These are phyloP conservation scores for Cabera pusaria DNA, from an alignment of 2,888 invertebrate genomes.

Conservation along the genomic window DNA sequence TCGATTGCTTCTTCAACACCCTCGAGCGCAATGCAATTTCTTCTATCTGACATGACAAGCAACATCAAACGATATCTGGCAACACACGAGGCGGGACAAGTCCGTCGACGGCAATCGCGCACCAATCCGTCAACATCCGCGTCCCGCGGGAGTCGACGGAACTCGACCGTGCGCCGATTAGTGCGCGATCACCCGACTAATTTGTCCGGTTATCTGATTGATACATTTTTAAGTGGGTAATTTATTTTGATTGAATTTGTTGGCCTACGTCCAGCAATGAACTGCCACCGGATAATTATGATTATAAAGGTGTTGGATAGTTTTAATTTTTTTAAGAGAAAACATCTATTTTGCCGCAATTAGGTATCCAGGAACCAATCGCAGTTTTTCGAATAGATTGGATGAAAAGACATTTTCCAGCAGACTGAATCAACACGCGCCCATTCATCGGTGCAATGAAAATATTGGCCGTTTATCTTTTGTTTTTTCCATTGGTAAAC, in stretches of 20 bases:
- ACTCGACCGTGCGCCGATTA: constrained; percentile 37
- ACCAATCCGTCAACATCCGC: constrained; percentile 62
- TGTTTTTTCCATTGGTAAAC: constrained; percentile 55
- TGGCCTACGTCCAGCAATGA: too few relatives aligned
- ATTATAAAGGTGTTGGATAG: too few relatives aligned
- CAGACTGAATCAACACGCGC: constrained; percentile 64
- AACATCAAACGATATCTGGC: constrained; percentile 32
- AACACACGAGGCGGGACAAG: constrained; percentile 41
- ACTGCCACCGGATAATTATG: too few relatives aligned
- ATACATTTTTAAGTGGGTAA: constrained; percentile 18
- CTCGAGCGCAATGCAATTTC: constrained; percentile 3
- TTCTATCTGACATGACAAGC: constrained; percentile 9
- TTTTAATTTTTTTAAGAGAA: too few relatives aligned
- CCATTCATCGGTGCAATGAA: constrained; percentile 73
- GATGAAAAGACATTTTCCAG: too few relatives aligned
- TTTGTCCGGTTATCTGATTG: constrained; percentile 41
- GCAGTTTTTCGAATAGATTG: too few relatives aligned
- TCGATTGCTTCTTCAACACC: constrained; percentile 2
- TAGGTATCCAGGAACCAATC: too few relatives aligned
- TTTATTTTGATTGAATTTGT: too few relatives aligned
- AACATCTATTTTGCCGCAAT: too few relatives aligned
- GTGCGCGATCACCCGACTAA: constrained; percentile 49
- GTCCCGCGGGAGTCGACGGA: constrained; percentile 58
- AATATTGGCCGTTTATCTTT: constrained; percentile 76
- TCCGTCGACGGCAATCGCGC: constrained; percentile 60